These are phyloP conservation scores for Monopis laevigella DNA, from an alignment of 2,888 invertebrate species.

Conservation along the genomic window DNA sequence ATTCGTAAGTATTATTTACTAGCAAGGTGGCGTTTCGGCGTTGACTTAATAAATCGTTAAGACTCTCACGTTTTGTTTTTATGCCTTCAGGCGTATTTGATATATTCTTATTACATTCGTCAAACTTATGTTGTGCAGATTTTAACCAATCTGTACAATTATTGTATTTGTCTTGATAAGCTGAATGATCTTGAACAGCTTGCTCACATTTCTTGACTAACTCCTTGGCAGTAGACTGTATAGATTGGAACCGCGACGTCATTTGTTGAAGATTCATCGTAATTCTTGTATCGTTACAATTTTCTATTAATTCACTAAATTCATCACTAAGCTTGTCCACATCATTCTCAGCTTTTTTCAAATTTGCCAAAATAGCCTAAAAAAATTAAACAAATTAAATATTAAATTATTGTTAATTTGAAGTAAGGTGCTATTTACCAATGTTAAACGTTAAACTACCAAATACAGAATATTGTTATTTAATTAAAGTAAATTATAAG, in stretches of 20 bases:
- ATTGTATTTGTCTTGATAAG: conserved; percentile 83
- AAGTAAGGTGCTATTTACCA: too few species aligned
- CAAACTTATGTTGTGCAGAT: conserved; percentile 76
- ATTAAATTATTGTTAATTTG: too few species aligned
- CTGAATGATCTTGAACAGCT: conserved; percentile 82
- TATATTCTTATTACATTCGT: conserved; percentile 71
- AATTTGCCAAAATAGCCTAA: conserved; percentile 78
- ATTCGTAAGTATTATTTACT: conserved; percentile 85
- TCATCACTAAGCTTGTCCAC: conserved; percentile 88
- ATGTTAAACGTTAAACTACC: too few species aligned
- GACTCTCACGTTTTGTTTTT: conserved; percentile 71
- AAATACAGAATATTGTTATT: too few species aligned
- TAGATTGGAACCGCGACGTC: conserved; percentile 88
- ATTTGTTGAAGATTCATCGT: conserved; percentile 91
- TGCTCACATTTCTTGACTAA: conserved; percentile 92
- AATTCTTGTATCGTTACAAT: conserved; percentile 85
- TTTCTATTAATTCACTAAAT: conserved; percentile 84
- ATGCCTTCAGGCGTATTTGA: conserved; percentile 76
- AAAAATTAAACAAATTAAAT: conserved; percentile 22
- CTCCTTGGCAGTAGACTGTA: conserved; percentile 89
- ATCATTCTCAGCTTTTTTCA: conserved; percentile 86
- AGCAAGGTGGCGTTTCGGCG: conserved; percentile 78
- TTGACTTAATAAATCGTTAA: conserved; percentile 79
- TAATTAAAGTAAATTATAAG: too few species aligned
- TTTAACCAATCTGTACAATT: conserved; percentile 85